Evolutionary conservation across 35 echinoderm and acorn worm genomes (phyloP), one percentile per base, ranked within the genome.

Genomic region (Ophiothrix spiculata): DNA sequence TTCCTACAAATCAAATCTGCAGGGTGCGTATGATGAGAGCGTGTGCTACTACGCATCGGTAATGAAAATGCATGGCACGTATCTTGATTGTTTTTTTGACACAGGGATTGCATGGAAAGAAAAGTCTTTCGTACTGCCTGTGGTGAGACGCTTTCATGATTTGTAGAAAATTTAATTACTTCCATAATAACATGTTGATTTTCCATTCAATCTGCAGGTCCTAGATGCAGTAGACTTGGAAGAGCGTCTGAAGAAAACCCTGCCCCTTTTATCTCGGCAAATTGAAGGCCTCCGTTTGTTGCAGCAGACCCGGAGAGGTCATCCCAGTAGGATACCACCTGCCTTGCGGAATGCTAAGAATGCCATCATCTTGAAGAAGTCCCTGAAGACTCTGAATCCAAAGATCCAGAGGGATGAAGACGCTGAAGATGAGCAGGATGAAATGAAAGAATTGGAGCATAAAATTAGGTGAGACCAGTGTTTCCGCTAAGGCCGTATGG

Each of bases 381-480:
- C 79, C n/a, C 40, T 85, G 40, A 63, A 80, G 83, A 56, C 78
- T 36, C 1, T 37, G 49, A 25, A 45, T 49, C 41, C 36, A 56
- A 69, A 16, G 76, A 80, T 37, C 40, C 60, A 15, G 14, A 87
- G 38, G 63, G 83, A 74, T 4, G 80, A 80, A 31, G 95, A 91
- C 13, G 64, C 37, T 29, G 91, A 94, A 21, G 41, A 79, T 64
- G 95, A 98, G 32, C 87, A 86, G 37, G 96, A 99, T 85, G 96
- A 99, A 76, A 94, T 99, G 6, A 56, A 86, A 3, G 96, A 99
- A 32, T 75, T 99, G 75, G 96, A 99, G 23, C 75, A 85, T n/a
- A 99, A 99, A 74, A 91, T 99, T 41, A 94, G 77, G 96, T 99
- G 69, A 60, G 90, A n/a, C n/a, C n/a, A n/a, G n/a, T n/a, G n/a